Evolutionary conservation across 2,113 vertebrate genomes (phyloP), one percentile per base, ranked within the genome.

Genomic region (Cephalopholis sonnerati): DNA sequence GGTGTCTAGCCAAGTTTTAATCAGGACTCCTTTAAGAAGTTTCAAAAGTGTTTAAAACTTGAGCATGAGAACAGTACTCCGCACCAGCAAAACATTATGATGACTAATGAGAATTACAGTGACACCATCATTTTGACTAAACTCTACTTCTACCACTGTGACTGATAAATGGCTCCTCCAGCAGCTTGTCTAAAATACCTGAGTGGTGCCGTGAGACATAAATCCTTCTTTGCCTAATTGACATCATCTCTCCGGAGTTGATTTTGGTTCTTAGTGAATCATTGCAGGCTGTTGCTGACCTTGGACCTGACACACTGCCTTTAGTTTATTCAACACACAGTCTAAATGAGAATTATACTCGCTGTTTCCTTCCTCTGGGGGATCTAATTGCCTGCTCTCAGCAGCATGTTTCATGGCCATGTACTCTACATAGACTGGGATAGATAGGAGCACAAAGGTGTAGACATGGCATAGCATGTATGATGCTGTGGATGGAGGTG

Each of bases 271-370:
- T 77, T 32, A 71, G 57, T 63, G 48, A 63, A 8, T 79, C 36
- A 32, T 1, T 55, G 61, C 7, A 32, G 48, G 53, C 54, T 12
- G 62, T 1, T 17, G 54, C 22, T 67, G 53, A 74, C 53, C 79
- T 81, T 41, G 63, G 63, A 41, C 54, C 53, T 53, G 79, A 59
- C 53, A 51, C 61, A 10, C 24, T 22, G 24, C 57, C 24, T 62
- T 62, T n/a, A 71, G 24, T 79, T 41, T 27, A 44, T 70, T 61
- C 17, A 79, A 27, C 65, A 62, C 57, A 59, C 10, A 79, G 72
- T 73, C 77, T 82, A 87, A 90, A 89, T 77, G 85, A 85, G 85
- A 88, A 87, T 88, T 69, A 79, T 78, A 92, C 71, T 63, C 16
- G 15, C 54, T 13, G 53, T 75, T 74, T 65, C 74, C 77, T 84